phyloP scores from a whole-genome alignment of 2,113 vertebrate genomes.

The Sphaerodactylus townsendi region DNA sequence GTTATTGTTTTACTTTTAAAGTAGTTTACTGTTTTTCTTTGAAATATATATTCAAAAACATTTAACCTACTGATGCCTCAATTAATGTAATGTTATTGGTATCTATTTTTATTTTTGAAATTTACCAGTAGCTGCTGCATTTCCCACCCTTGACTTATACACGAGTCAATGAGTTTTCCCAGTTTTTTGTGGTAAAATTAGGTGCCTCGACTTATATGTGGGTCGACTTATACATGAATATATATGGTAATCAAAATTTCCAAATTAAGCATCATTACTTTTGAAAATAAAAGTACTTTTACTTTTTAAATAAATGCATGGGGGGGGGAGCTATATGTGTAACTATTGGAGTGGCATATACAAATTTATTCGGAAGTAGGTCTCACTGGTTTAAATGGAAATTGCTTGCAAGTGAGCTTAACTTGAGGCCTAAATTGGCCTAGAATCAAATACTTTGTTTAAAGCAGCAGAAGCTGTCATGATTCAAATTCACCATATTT shows the following conservation, averaged over 20 bases:
- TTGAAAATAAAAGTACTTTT: background rate
- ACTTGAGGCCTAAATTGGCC: conserved; percentile 2
- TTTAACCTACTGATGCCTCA: too few relatives aligned
- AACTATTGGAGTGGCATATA: background rate
- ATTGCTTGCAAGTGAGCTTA: background rate
- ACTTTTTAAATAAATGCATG: background rate
- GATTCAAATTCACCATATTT: background rate
- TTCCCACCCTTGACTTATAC: too few relatives aligned
- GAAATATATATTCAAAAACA: too few relatives aligned
- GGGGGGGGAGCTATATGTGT: background rate
- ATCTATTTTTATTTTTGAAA: too few relatives aligned
- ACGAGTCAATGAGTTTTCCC: too few relatives aligned
- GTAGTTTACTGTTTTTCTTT: too few relatives aligned
- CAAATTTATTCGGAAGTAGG: background rate
- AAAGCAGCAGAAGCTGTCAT: background rate
- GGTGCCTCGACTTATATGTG: too few relatives aligned
- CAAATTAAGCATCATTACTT: background rate
- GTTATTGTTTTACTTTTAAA: too few relatives aligned
- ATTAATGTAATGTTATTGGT: too few relatives aligned
- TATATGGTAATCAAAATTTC: background rate
- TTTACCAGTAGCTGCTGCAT: too few relatives aligned
- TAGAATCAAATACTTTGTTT: background rate
- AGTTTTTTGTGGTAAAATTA: too few relatives aligned
- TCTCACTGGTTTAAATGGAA: background rate
- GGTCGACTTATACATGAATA: too few relatives aligned